Conservation (phyloP, 2,888 invertebrate genomes). For the Opisthograptis luteolata region DNA sequence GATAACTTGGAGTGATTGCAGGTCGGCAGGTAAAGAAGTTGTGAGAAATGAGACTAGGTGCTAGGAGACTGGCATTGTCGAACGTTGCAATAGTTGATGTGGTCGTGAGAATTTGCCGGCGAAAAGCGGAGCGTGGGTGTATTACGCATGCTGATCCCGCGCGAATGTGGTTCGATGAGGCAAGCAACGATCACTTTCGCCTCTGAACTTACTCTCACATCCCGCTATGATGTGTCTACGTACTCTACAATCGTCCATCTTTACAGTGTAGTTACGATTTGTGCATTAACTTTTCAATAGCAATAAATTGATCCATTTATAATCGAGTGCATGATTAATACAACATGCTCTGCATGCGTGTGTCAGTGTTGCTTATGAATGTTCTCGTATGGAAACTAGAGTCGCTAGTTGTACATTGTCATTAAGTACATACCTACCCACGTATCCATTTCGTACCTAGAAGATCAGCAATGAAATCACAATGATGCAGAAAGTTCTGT, state of each 20-base stretch:
- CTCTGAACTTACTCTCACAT: conserved; percentile 53
- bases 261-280: not conserved
- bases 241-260: not conserved
- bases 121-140: conserved; percentile 79
- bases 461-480: too few relatives aligned
- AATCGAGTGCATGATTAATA: not conserved
- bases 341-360: not conserved
- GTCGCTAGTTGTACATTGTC: conserved; percentile 9
- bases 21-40: conserved; percentile 53
- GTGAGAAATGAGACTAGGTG: conserved; percentile 61
- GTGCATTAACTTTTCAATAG: not conserved
- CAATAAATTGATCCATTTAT: not conserved
- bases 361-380: conserved; percentile 3
- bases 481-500: too few relatives aligned
- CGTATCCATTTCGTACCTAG: too few relatives aligned
- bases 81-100: conserved; percentile 64
- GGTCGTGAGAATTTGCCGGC: conserved; percentile 71
- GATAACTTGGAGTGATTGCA: conserved; percentile 51
- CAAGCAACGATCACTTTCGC: conserved; percentile 75
- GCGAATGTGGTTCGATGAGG: conserved; percentile 71
- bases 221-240: conserved; percentile 15
- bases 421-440: conserved; percentile 9
- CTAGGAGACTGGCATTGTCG: conserved; percentile 61
- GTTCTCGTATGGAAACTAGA: conserved; percentile 22
- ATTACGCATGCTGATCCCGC: conserved; percentile 66